A percentile compares a stretch with the other conserved stretches of the same genome.
Evolutionary conservation across 92 coral and sea anemone species (phyloP).

Genomic region (Phymanthus crucifer): DNA sequence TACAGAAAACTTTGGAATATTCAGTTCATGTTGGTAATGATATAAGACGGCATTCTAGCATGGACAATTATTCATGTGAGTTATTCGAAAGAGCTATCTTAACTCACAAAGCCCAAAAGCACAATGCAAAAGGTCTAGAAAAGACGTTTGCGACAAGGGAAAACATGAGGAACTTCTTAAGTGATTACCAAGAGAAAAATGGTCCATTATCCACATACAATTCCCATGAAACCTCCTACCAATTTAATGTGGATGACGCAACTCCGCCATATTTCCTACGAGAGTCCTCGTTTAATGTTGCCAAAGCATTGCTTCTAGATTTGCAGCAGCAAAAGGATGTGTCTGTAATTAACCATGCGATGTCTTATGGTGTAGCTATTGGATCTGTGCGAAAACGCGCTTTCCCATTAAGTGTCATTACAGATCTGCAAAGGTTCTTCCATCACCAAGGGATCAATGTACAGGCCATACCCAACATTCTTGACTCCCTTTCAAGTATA

Average conservation of each 20-base stretch:
- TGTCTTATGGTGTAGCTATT: slow-evolving; percentile 43
- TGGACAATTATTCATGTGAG: slow-evolving; percentile 61
- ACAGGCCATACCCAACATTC: slow-evolving; percentile 9
- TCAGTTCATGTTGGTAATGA: slow-evolving; percentile 48
- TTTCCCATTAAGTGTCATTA: neutral
- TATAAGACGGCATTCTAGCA: slow-evolving; percentile 48
- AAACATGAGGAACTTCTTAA: slow-evolving; percentile 37
- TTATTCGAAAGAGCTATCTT: slow-evolving; percentile 50
- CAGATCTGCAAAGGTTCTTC: slow-evolving; percentile 37
- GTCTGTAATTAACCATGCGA: slow-evolving; percentile 21
- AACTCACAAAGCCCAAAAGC: slow-evolving; percentile 54
- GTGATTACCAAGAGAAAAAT: slow-evolving; percentile 25
- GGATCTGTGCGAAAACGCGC: slow-evolving; percentile 19
- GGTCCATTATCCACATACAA: slow-evolving; percentile 43
- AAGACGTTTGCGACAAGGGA: slow-evolving; percentile 57
- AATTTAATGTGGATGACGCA: slow-evolving; percentile 7
- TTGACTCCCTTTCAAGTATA: slow-evolving; percentile 9
- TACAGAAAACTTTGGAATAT: slow-evolving; percentile 58
- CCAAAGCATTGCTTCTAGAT: slow-evolving; percentile 20
- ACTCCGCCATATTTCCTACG: slow-evolving; percentile 28
- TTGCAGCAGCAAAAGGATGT: neutral
- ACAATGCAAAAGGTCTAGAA: slow-evolving; percentile 64
- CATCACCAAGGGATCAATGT: slow-evolving; percentile 9
- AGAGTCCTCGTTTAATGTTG: slow-evolving; percentile 45
- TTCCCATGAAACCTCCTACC: neutral